Percentiles rank a stretch among this genome's conserved stretches.
Evolutionary conservation across 2,888 invertebrate genomes (phyloP).

Genomic region (Sesia apiformis): DNA sequence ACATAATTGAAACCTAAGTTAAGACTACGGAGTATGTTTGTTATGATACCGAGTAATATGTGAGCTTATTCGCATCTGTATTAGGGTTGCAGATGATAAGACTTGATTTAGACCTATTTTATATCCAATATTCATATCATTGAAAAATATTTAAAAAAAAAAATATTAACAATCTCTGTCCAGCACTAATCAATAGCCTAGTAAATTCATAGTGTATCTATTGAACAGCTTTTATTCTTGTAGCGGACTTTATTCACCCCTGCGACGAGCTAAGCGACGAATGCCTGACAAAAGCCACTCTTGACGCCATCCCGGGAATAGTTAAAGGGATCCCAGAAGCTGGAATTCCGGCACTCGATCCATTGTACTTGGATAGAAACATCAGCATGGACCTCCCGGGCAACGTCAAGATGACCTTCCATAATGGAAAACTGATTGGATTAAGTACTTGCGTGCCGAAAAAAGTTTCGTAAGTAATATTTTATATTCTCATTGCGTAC

Average conservation of each 20-base stretch:
- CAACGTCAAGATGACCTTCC: constrained; percentile 62
- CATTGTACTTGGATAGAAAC: constrained; percentile 49
- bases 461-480: constrained; percentile 60
- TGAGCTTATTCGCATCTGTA: no score
- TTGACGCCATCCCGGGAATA: constrained; percentile 58
- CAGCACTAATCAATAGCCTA: no score
- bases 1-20: no score
- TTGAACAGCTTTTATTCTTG: neutral
- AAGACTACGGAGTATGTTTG: no score
- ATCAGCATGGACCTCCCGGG: constrained; percentile 60
- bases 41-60: no score
- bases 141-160: no score
- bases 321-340: constrained; percentile 62
- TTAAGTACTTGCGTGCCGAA: constrained; percentile 53
- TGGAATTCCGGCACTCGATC: constrained; percentile 52
- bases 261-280: constrained; percentile 54
- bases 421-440: constrained; percentile 53
- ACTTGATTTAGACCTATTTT: no score
- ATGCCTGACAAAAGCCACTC: constrained; percentile 60
- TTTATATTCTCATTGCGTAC: neutral
- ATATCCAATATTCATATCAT: no score
- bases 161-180: no score
- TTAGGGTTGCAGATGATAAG: no score
- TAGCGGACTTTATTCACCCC: constrained; percentile 65
- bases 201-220: no score